These are phyloP conservation scores for Dufourea novaeangliae DNA, from an alignment of 1,140 invertebrate genomes.

Conservation along the genomic window DNA sequence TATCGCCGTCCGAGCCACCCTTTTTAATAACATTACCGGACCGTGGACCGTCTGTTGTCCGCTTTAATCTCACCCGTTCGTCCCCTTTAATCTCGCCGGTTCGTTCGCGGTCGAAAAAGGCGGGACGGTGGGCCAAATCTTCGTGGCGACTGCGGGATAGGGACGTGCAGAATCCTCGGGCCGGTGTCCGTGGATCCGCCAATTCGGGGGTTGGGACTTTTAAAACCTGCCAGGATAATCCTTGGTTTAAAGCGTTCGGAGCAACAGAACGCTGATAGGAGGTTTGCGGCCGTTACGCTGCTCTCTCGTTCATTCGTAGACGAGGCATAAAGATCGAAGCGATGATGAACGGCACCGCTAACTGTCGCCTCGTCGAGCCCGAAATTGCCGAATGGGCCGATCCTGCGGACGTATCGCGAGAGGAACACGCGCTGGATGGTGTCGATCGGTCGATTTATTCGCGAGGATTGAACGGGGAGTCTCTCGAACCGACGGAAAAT, in stretches of 20 bases:
- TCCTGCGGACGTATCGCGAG: neutral
- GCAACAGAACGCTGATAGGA: slow-evolving; percentile 62
- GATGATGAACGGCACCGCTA: slow-evolving; percentile 1
- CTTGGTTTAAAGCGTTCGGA: slow-evolving; percentile 69
- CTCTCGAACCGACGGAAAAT: too few species aligned
- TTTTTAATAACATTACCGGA: slow-evolving; percentile 76
- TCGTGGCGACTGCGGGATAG: slow-evolving; percentile 5
- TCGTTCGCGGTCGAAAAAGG: too few species aligned
- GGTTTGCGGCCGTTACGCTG: neutral
- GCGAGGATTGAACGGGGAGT: neutral
- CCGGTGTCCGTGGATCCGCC: neutral
- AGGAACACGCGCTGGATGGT: neutral
- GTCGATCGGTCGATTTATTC: slow-evolving; percentile 9
- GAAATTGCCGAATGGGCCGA: slow-evolving; percentile 6
- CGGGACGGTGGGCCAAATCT: slow-evolving; percentile 29
- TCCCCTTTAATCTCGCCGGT: slow-evolving; percentile 55
- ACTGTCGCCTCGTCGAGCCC: neutral
- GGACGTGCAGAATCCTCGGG: slow-evolving; percentile 19
- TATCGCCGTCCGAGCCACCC: slow-evolving; percentile 30
- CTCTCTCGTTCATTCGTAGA: neutral
- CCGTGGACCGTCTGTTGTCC: slow-evolving; percentile 63
- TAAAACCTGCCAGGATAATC: slow-evolving; percentile 68
- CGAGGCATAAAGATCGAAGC: slow-evolving; percentile 11
- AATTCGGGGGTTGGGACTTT: slow-evolving; percentile 28
- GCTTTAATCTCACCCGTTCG: slow-evolving; percentile 52